Conservation (phyloP, 1,140 invertebrate species). For the Phenacoccus solenopsis region DNA sequence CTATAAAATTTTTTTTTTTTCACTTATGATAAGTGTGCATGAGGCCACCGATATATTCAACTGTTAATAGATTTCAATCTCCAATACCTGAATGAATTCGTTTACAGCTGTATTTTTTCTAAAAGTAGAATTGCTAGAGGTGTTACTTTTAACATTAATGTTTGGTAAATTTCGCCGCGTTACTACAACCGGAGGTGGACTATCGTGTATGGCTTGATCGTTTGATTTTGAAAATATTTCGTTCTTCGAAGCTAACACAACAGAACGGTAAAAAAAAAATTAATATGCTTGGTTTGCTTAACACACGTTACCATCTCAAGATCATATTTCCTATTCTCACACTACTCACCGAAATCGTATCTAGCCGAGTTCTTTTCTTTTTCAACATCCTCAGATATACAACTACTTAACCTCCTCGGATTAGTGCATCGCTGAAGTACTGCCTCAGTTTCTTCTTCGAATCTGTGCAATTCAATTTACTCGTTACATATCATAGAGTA, state of each 20-base stretch:
- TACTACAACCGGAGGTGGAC: neutral
- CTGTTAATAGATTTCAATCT: neutral
- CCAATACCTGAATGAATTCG: constrained; percentile 31
- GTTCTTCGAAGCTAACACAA: neutral
- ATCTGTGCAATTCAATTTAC: constrained; percentile 29
- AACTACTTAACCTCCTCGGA: neutral
- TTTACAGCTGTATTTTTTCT: no score
- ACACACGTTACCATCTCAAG: no score
- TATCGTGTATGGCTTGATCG: neutral
- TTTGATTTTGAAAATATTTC: neutral
- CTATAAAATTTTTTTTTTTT: no score
- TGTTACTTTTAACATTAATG: neutral
- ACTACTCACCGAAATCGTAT: no score
- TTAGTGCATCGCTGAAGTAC: constrained; percentile 40
- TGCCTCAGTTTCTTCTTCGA: constrained; percentile 57
- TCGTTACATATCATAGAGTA: neutral
- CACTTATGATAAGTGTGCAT: neutral
- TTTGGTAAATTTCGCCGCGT: neutral
- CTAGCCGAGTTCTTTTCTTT: neutral
- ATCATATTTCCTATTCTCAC: no score
- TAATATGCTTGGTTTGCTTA: no score
- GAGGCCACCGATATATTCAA: no score
- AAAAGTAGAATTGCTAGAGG: constrained; percentile 24
- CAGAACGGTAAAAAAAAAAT: no score
- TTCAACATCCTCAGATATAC: neutral